A percentile compares a stretch with the other conserved stretches of the same genome.
Conservation (phyloP, 2,888 invertebrate species). For the Ellobium chinense region DNA sequence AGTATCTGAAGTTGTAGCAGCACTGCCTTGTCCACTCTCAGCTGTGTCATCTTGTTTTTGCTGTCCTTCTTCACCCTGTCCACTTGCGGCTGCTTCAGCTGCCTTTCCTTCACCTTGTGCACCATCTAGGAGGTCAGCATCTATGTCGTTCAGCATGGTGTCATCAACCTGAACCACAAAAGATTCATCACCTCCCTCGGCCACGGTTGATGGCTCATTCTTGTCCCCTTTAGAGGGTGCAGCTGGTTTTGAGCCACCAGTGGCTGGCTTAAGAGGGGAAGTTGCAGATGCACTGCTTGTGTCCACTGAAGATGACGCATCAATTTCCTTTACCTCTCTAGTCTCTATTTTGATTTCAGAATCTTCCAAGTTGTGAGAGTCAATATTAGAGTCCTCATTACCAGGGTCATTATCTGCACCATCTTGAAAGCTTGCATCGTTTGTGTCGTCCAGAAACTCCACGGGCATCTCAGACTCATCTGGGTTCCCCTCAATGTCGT, state of each 20-base stretch:
- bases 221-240: constrained; percentile 25
- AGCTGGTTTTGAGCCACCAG: constrained; percentile 18
- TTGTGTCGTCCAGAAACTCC: constrained; percentile 11
- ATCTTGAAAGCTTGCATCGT: background rate
- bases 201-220: constrained; percentile 50
- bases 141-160: constrained; percentile 76
- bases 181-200: constrained; percentile 73
- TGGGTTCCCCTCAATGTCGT: constrained; percentile 23
- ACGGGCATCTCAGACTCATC: background rate
- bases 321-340: background rate
- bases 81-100: constrained; percentile 43
- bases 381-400: background rate
- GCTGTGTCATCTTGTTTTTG: constrained; percentile 26
- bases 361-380: background rate
- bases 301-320: too few relatives aligned
- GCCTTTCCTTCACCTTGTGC: constrained; percentile 47
- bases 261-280: background rate
- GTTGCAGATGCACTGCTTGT: background rate
- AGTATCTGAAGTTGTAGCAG: background rate
- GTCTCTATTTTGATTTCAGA: background rate
- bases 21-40: constrained; percentile 30
- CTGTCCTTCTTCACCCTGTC: constrained; percentile 30
- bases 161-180: constrained; percentile 79
- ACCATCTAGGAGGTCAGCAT: constrained; percentile 72
- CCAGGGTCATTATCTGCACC: background rate